A percentile compares a stretch with the other conserved stretches of the same genome.
Conservation (phyloP, 2,113 vertebrate genomes). For the Tympanuchus pallidicinctus region DNA sequence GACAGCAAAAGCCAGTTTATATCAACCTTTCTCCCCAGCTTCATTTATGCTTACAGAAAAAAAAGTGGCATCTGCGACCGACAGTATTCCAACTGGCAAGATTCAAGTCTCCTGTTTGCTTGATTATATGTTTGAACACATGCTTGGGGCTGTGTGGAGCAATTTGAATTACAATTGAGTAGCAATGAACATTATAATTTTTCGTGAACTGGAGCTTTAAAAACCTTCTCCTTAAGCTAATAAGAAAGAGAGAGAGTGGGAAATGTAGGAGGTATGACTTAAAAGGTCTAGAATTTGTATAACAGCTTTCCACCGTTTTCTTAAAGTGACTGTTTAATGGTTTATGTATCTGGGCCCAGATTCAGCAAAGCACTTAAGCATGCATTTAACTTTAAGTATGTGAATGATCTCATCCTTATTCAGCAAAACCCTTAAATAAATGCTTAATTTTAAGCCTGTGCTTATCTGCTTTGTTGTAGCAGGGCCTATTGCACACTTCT, state of each 20-base stretch:
- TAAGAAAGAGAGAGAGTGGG: conserved; percentile 20
- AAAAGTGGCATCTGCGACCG: conserved; percentile 22
- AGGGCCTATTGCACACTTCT: background rate
- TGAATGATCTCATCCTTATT: conserved; percentile 68
- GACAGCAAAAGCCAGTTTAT: background rate
- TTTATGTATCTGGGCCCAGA: conserved; percentile 67
- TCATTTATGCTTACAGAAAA: background rate
- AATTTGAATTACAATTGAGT: conserved; percentile 59
- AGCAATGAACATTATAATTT: conserved; percentile 12
- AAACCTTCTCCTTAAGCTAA: conserved; percentile 51
- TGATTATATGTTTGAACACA: conserved; percentile 61
- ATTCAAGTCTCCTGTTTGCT: conserved; percentile 32
- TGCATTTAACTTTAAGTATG: conserved; percentile 60
- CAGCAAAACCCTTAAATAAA: conserved; percentile 54
- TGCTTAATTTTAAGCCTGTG: conserved; percentile 50
- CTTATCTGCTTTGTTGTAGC: conserved; percentile 9
- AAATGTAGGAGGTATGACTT: conserved; percentile 22
- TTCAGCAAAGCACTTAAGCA: conserved; percentile 70
- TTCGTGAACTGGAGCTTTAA: conserved; percentile 54
- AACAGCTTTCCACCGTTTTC: conserved; percentile 44
- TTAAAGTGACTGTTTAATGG: conserved; percentile 68
- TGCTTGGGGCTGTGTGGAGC: conserved; percentile 49
- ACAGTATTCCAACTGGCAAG: conserved; percentile 55
- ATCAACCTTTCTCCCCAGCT: background rate
- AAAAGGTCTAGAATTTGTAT: conserved; percentile 59